Percentiles rank a stretch among this genome's conserved stretches.
Evolutionary conservation across 2,888 invertebrate species (phyloP).

Genomic region (Yponomeuta sedellus): DNA sequence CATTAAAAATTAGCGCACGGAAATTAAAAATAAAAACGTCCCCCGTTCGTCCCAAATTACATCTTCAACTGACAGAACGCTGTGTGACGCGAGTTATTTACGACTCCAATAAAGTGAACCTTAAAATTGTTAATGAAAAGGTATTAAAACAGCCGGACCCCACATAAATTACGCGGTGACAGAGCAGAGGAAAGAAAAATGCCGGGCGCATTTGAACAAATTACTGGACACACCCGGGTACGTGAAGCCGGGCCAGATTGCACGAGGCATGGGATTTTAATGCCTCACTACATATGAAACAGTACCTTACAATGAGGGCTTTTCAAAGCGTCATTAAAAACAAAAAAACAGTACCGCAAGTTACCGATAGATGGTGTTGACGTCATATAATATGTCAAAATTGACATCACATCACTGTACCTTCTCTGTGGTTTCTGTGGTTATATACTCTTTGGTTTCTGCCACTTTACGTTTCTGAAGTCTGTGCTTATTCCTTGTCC

Average conservation of each 20-base stretch:
- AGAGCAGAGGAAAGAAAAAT: slow-evolving; percentile 65
- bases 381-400: no score
- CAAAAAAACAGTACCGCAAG: no score
- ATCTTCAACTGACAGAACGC: slow-evolving; percentile 44
- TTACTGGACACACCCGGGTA: slow-evolving; percentile 34
- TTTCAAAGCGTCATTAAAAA: no score
- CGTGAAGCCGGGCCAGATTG: background rate
- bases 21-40: slow-evolving; percentile 18
- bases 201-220: slow-evolving; percentile 62
- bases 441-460: no score
- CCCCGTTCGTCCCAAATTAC: slow-evolving; percentile 46
- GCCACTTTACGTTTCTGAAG: no score
- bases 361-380: no score
- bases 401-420: no score
- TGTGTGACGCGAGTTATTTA: slow-evolving; percentile 66
- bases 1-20: slow-evolving; percentile 12
- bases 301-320: no score
- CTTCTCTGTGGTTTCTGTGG: no score
- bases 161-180: slow-evolving; percentile 73
- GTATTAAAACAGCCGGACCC: slow-evolving; percentile 68
- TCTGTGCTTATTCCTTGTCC: no score
- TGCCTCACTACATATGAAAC: background rate
- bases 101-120: slow-evolving; percentile 74
- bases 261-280: background rate
- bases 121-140: slow-evolving; percentile 77